These are phyloP conservation scores for Karalla daura DNA, from an alignment of 2,797 vertebrate species.

Conservation along the genomic window DNA sequence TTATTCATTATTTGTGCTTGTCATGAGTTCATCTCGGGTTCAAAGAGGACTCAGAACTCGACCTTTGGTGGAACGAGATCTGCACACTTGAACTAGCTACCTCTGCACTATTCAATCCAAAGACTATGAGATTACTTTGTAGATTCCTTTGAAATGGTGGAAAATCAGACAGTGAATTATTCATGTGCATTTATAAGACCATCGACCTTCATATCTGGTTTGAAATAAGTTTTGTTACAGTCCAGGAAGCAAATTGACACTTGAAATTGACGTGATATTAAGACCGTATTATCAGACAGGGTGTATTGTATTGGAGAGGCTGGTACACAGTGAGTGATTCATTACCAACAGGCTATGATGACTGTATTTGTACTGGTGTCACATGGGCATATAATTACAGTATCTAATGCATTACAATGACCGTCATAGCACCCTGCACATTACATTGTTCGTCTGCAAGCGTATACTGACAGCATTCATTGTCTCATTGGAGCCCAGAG, in stretches of 20 bases:
- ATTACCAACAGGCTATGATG: not conserved
- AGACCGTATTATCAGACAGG: not conserved
- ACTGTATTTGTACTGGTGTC: not conserved
- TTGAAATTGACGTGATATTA: not conserved
- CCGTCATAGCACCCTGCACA: not conserved
- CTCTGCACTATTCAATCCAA: not conserved
- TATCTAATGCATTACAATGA: not conserved
- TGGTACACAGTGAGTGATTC: not conserved
- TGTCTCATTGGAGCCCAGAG: not conserved
- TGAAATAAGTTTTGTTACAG: not conserved
- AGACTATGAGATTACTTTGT: too few relatives aligned
- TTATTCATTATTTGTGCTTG: slow-evolving; percentile 10
- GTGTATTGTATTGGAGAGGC: not conserved
- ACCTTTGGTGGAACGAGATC: slow-evolving; percentile 1
- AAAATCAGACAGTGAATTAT: not conserved
- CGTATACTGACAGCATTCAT: not conserved
- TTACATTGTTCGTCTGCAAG: not conserved
- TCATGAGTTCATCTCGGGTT: slow-evolving; percentile 8
- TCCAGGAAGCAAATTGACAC: not conserved
- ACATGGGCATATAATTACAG: not conserved
- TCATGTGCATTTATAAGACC: not conserved
- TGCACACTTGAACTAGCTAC: not conserved
- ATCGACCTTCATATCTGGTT: not conserved
- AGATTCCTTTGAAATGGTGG: not conserved
- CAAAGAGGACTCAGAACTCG: not conserved